Conservation (phyloP, 2,113 vertebrate genomes). For the Pycnonotus jocosus region DNA sequence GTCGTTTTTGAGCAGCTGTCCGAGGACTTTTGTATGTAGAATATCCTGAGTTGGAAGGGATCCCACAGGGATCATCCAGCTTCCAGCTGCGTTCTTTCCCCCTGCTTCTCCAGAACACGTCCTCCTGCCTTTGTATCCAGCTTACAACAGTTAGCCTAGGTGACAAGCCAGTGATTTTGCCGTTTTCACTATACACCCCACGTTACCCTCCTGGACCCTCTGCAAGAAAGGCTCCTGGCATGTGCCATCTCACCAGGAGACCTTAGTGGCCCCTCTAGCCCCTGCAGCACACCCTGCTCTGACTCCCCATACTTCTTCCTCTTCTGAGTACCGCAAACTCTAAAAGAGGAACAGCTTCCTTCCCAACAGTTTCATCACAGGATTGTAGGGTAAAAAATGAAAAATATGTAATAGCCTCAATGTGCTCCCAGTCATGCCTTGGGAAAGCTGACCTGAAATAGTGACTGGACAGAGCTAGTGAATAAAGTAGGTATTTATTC, state of each 20-base stretch:
- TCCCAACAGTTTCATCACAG: fast-evolving
- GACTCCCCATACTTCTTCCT: fast-evolving
- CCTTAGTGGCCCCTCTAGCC: fast-evolving
- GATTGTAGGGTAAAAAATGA: too few relatives aligned
- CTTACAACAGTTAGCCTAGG: neutral
- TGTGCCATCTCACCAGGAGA: fast-evolving
- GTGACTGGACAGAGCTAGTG: neutral
- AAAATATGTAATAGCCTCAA: fast-evolving
- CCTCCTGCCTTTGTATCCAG: fast-evolving
- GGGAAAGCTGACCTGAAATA: neutral
- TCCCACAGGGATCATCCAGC: neutral
- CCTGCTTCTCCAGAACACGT: fast-evolving
- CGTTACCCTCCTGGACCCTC: fast-evolving
- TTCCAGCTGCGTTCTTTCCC: neutral
- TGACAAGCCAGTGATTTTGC: fast-evolving
- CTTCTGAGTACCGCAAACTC: fast-evolving
- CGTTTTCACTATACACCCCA: fast-evolving
- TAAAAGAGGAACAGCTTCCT: neutral
- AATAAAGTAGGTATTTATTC: neutral
- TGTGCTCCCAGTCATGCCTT: neutral
- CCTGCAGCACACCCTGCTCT: neutral
- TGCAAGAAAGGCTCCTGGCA: fast-evolving
- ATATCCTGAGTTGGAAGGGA: neutral
- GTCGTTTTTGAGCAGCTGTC: fast-evolving
- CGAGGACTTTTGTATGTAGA: neutral